Evolutionary conservation across 2,113 vertebrate genomes (phyloP), one percentile per base, ranked within the genome.

Genomic region (Gnathonemus longibarbis): DNA sequence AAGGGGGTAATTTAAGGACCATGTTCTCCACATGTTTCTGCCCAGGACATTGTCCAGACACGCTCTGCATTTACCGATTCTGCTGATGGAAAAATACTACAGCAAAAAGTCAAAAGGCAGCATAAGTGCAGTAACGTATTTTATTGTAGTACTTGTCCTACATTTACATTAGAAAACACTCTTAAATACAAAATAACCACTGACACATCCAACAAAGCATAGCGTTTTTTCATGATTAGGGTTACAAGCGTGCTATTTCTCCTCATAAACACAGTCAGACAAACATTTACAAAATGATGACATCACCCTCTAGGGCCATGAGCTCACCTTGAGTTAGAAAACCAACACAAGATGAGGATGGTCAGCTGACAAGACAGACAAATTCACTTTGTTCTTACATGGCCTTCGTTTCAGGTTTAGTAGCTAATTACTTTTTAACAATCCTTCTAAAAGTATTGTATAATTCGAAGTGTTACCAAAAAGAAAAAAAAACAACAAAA

Each of bases 141-240:
- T 88, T 93, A 85, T 87, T 58, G 93, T 93, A 93, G 91, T 92
- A 89, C 91, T 90, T 66, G 74, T 91, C 90, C 91, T 93, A 91
- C 93, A 91, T 90, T 92, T 89, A 92, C 88, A 92, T 94, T 94
- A 93, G 62, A 42, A 91, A 92, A 93, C 90, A 90, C 87, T 62
- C 53, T 58, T 62, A 88, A 77, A 84, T 86, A 87, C n/a, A 85
- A 84, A 88, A 45, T 27, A n/a, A 13, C 39, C 66, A 27, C 0
- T 0, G 3, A 9, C 35, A 8, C 10, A 39, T 84, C 49, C 15
- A 52, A 56, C n/a, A 11, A 62, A 77, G 27, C 49, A 1, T 88
- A 84, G 84, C 13, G 52, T 27, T 83, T 45, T 83, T 39, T 45
- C 48, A 50, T 52, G 46, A 50, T 86, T 70, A 70, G 62, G n/a